Evolutionary conservation across 2,797 vertebrate genomes (phyloP).

Genomic region (Gymnothorax javanicus): DNA sequence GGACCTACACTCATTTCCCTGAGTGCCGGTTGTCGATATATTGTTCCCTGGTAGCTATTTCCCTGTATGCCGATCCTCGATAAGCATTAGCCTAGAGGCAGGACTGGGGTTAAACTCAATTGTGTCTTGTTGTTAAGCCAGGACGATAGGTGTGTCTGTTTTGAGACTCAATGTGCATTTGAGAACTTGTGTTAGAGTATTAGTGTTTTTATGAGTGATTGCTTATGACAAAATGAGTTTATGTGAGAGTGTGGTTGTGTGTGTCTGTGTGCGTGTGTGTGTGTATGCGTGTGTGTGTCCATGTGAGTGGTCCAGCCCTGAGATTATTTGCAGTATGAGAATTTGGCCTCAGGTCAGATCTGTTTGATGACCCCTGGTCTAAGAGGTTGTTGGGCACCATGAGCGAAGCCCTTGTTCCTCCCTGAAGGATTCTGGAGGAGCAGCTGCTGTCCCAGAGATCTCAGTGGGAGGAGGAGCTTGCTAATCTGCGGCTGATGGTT

Average conservation of each 20-base stretch:
- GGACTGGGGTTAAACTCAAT: not conserved
- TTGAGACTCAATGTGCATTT: not conserved
- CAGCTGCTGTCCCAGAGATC: slow-evolving; percentile 65
- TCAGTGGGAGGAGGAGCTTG: slow-evolving; percentile 63
- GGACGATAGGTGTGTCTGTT: not conserved
- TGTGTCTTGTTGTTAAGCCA: not conserved
- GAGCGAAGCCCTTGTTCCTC: not conserved
- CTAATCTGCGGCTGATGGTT: slow-evolving; percentile 56
- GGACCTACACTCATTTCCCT: no score
- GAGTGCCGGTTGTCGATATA: no score
- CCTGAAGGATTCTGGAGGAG: slow-evolving; percentile 70
- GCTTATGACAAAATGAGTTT: no score
- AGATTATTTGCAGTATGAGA: not conserved
- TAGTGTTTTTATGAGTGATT: not conserved
- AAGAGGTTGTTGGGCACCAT: not conserved
- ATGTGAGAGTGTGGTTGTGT: not conserved
- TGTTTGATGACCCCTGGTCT: not conserved
- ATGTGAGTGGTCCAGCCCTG: not conserved
- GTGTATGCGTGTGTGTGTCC: not conserved
- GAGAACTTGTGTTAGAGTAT: not conserved
- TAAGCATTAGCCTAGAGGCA: no score
- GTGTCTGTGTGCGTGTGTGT: not conserved
- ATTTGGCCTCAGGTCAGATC: not conserved
- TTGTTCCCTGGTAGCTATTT: no score
- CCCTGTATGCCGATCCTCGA: no score